These are phyloP conservation scores for Parnassius orleans DNA, from an alignment of 2,888 invertebrate genomes.

Conservation along the genomic window DNA sequence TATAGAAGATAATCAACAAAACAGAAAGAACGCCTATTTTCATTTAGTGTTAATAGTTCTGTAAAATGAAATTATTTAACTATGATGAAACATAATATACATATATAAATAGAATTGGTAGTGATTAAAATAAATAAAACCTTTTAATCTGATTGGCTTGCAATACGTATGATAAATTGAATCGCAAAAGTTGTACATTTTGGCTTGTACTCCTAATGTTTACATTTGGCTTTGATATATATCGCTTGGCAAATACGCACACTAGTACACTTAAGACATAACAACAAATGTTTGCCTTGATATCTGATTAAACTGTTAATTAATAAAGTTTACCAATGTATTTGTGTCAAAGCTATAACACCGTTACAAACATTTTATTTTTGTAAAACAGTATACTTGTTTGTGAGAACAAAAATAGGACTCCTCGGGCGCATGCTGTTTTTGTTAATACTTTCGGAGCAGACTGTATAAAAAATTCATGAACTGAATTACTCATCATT, in stretches of 20 bases:
- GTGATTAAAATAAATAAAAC: slow-evolving; percentile 15
- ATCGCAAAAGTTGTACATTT: slow-evolving; percentile 33
- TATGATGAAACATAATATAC: no score
- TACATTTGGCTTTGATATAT: slow-evolving; percentile 43
- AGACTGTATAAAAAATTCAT: slow-evolving; percentile 22
- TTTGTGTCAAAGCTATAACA: neutral
- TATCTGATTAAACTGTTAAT: slow-evolving; percentile 15
- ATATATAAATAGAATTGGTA: neutral
- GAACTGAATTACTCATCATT: slow-evolving; percentile 40
- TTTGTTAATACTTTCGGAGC: neutral
- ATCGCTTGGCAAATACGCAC: slow-evolving; percentile 43
- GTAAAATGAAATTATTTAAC: no score
- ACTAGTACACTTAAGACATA: slow-evolving; percentile 18
- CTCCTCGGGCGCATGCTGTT: neutral
- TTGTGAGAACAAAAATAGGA: slow-evolving; percentile 45
- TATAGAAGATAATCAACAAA: no score
- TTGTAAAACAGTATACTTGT: slow-evolving; percentile 30
- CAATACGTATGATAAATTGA: slow-evolving; percentile 23
- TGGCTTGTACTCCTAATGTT: slow-evolving; percentile 35
- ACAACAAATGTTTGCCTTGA: slow-evolving; percentile 13
- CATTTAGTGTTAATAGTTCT: no score
- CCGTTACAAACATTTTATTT: slow-evolving; percentile 20
- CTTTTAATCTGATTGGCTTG: slow-evolving; percentile 15
- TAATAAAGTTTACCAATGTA: slow-evolving; percentile 4
- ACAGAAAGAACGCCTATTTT: no score